phyloP scores from a whole-genome alignment of 2,888 invertebrate species.

The Mythimna lalbum region DNA sequence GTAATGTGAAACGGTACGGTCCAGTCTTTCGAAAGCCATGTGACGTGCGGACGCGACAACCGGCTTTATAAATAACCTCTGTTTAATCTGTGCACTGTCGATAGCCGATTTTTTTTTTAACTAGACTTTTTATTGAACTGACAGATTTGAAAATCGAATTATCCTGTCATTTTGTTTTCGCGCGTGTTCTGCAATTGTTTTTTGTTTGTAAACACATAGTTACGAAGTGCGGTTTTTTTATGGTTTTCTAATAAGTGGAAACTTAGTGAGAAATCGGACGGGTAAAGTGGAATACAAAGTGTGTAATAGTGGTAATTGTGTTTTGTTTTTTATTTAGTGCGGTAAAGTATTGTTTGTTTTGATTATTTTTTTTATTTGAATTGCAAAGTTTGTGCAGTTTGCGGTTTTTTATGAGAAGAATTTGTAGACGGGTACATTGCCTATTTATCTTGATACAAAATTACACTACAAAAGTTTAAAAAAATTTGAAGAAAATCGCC shows the following conservation, averaged over 20 bases:
- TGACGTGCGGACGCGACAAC: conserved; percentile 73
- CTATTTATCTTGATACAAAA: conserved; percentile 1
- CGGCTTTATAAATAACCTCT: conserved; percentile 49
- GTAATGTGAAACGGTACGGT: conserved; percentile 73
- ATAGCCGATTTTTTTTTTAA: conserved; percentile 42
- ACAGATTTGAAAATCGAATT: conserved; percentile 48
- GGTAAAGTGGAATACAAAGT: conserved; percentile 29
- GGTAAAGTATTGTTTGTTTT: conserved; percentile 5
- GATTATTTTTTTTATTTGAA: conserved; percentile 6
- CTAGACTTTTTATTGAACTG: conserved; percentile 45
- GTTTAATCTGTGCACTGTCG: conserved; percentile 55
- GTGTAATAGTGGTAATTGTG: conserved; percentile 1
- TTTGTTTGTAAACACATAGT: conserved; percentile 54
- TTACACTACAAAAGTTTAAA: background rate
- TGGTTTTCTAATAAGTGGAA: conserved; percentile 55
- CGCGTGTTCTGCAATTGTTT: conserved; percentile 34
- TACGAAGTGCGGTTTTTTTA: conserved; percentile 1
- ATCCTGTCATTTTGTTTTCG: conserved; percentile 47
- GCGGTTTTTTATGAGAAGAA: conserved; percentile 16
- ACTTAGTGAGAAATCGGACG: conserved; percentile 47
- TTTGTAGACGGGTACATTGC: background rate
- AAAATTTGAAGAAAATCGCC: background rate
- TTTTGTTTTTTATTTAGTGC: conserved; percentile 2
- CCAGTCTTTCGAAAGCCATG: conserved; percentile 72
- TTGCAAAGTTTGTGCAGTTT: conserved; percentile 26